Evolutionary conservation across 2,797 vertebrate species (phyloP).

Genomic region (Gobio occitaniae): DNA sequence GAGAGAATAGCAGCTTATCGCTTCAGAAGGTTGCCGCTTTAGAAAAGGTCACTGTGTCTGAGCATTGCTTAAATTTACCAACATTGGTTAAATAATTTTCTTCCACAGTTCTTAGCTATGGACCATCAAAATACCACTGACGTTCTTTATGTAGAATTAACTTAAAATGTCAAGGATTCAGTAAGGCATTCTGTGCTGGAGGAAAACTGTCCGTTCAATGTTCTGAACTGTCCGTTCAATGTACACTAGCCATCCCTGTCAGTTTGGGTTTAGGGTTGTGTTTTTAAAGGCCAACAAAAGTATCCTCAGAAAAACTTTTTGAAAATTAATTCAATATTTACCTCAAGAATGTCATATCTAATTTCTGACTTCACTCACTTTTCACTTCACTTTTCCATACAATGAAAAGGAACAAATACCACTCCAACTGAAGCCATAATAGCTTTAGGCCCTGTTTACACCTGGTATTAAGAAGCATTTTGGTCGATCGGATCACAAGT

Average conservation of each 20-base stretch:
- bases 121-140: constrained; percentile 36
- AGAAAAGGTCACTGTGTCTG: constrained; percentile 43
- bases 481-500: too few species aligned
- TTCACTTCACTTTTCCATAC: neutral
- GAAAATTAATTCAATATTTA: neutral
- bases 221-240: neutral
- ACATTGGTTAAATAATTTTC: constrained; percentile 18
- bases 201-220: constrained; percentile 3
- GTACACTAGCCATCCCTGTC: neutral
- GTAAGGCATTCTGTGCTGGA: constrained; percentile 28
- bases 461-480: too few species aligned
- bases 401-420: neutral
- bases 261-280: neutral
- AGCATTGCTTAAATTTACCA: constrained; percentile 39
- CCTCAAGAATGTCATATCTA: neutral
- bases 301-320: neutral
- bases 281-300: constrained; percentile 1
- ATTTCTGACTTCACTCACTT: neutral
- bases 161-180: constrained; percentile 46
- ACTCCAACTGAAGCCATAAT: neutral
- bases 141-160: constrained; percentile 39
- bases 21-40: constrained; percentile 19
- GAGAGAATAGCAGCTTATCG: constrained; percentile 15
- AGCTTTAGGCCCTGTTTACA: neutral
- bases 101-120: constrained; percentile 12